A percentile compares a stretch with the other conserved stretches of the same genome.
phyloP scores from a whole-genome alignment of 2,797 vertebrate species.

The Gambelia wislizenii region DNA sequence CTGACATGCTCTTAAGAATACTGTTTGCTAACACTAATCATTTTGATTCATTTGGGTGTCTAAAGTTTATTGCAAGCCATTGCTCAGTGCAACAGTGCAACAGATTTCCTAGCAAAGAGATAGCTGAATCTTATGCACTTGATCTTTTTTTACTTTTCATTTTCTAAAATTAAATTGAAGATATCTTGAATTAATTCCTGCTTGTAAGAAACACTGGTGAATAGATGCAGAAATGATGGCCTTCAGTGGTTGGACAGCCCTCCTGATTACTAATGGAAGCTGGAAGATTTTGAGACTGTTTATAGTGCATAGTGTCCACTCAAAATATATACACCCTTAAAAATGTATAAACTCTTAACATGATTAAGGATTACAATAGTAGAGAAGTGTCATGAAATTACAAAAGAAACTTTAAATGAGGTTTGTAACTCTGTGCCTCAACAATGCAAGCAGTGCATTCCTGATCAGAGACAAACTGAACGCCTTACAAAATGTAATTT shows the following conservation, averaged over 20 bases:
- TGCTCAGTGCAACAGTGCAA: constrained; percentile 1
- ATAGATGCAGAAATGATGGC: not conserved
- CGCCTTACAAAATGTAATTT: too few relatives aligned
- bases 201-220: not conserved
- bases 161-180: constrained; percentile 31
- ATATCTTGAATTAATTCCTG: constrained; percentile 12
- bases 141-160: not conserved
- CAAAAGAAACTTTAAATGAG: too few relatives aligned
- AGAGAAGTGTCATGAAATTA: too few relatives aligned
- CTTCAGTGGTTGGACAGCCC: not conserved
- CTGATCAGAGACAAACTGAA: too few relatives aligned
- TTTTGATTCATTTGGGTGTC: constrained; percentile 28
- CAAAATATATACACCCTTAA: too few relatives aligned
- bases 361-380: too few relatives aligned
- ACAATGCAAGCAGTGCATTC: too few relatives aligned
- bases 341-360: too few relatives aligned
- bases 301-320: too few relatives aligned
- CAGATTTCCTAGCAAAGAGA: constrained; percentile 7
- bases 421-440: too few relatives aligned
- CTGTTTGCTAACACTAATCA: not conserved
- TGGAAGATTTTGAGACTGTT: too few relatives aligned
- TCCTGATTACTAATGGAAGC: too few relatives aligned
- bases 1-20: constrained; percentile 25
- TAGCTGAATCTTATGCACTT: not conserved
- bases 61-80: not conserved